These are phyloP conservation scores for Lagorchestes hirsutus DNA, from an alignment of 2,797 vertebrate species.

Conservation along the genomic window DNA sequence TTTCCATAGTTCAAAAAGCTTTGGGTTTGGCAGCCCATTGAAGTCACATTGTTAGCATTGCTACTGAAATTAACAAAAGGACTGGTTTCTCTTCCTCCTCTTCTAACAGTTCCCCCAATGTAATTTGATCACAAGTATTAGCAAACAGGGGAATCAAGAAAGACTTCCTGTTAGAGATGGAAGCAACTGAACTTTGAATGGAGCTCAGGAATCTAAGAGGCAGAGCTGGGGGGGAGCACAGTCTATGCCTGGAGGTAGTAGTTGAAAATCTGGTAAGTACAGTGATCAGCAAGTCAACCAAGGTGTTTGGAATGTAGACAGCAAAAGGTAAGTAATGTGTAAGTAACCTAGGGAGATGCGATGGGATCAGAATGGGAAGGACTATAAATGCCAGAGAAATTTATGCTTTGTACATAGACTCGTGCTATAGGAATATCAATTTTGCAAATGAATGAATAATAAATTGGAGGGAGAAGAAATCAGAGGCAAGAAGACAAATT, in stretches of 20 bases:
- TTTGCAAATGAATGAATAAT: background rate
- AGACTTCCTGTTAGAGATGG: background rate
- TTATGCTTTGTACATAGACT: background rate
- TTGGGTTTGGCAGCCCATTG: constrained; percentile 23
- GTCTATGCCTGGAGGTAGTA: background rate
- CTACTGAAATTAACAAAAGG: constrained; percentile 83
- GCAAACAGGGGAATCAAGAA: background rate
- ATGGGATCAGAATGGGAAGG: background rate
- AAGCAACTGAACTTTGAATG: background rate
- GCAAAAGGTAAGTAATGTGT: background rate
- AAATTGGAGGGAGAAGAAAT: background rate
- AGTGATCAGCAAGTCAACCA: background rate
- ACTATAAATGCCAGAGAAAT: background rate
- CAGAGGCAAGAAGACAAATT: background rate
- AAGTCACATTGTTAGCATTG: constrained; percentile 24
- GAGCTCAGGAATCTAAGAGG: background rate
- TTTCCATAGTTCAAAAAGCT: constrained; percentile 57
- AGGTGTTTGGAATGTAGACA: background rate
- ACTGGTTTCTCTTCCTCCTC: constrained; percentile 64
- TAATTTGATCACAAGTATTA: background rate
- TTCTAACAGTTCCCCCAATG: background rate
- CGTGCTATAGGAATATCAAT: background rate
- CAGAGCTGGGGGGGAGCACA: background rate
- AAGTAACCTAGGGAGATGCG: background rate
- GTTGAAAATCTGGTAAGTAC: background rate